These are phyloP conservation scores for Perca schrenkii DNA, from an alignment of 2,113 vertebrate species.

Conservation along the genomic window DNA sequence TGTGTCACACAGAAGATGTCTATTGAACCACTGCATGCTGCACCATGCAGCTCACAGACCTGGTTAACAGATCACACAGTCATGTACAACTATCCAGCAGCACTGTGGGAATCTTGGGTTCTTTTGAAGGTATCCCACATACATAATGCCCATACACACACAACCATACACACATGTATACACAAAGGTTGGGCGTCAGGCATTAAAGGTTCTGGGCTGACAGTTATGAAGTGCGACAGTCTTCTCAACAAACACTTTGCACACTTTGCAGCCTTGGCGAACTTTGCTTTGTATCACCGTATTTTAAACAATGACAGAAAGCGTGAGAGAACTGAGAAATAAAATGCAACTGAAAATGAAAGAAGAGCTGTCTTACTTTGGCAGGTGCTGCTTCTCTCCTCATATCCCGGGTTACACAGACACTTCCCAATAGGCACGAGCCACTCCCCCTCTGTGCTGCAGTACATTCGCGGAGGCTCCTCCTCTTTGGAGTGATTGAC, in stretches of 20 bases:
- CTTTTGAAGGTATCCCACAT: constrained; percentile 39
- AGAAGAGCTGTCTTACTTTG: constrained; percentile 89
- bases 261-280: constrained; percentile 21
- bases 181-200: constrained; percentile 16
- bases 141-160: constrained; percentile 22
- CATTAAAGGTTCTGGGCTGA: constrained; percentile 50
- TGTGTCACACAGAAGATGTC: constrained; percentile 70
- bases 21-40: constrained; percentile 35
- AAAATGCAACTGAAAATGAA: constrained; percentile 9
- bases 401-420: constrained; percentile 93
- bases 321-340: neutral
- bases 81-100: constrained; percentile 19
- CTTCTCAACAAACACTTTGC: constrained; percentile 43
- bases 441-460: constrained; percentile 99
- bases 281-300: neutral
- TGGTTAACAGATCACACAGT: constrained; percentile 50
- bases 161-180: constrained; percentile 7
- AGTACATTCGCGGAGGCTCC: constrained; percentile 98
- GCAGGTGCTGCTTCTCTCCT: constrained; percentile 92
- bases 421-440: constrained; percentile 99
- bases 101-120: constrained; percentile 33
- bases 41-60: constrained; percentile 40
- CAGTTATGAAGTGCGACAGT: constrained; percentile 63
- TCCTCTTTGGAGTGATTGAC: constrained; percentile 99
- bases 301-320: neutral